Evolutionary conservation across 35 echinoderm and acorn worm species (phyloP).

Genomic region (Apostichopus japonicus): DNA sequence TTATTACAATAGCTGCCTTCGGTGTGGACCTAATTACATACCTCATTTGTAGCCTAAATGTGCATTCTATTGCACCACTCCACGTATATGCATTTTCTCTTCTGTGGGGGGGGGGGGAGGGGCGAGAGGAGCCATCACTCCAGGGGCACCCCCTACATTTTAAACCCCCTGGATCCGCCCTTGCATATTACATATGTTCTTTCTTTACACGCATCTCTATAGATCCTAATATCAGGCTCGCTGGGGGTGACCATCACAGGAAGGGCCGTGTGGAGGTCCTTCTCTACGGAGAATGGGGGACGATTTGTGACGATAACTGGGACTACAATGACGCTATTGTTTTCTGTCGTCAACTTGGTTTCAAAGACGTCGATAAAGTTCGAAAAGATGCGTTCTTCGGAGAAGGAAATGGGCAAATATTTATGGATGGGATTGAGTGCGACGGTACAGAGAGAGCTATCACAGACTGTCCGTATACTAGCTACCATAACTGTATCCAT

Average conservation of each 20-base stretch:
- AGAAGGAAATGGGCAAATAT: neutral
- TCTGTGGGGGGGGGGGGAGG: too few species aligned
- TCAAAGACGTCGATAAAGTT: neutral
- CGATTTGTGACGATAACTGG: constrained; percentile 34
- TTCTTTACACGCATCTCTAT: neutral
- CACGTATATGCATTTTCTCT: too few species aligned
- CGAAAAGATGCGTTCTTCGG: neutral
- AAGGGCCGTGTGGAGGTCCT: constrained; percentile 40
- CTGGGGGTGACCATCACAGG: neutral
- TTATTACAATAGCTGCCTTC: too few species aligned
- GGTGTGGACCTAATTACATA: too few species aligned
- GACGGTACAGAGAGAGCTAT: neutral
- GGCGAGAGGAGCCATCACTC: too few species aligned
- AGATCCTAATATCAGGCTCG: neutral
- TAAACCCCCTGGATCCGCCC: too few species aligned
- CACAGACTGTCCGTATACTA: neutral
- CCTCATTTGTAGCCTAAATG: too few species aligned
- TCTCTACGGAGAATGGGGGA: constrained; percentile 33
- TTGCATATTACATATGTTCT: too few species aligned
- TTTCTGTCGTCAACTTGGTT: constrained; percentile 62
- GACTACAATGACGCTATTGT: constrained; percentile 8
- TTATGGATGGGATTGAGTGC: neutral
- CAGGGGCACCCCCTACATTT: too few species aligned
- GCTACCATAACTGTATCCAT: neutral
- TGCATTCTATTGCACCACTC: too few species aligned